A percentile compares a stretch with the other conserved stretches of the same genome.
phyloP scores from a whole-genome alignment of 2,888 invertebrate genomes.

The Pristionchus japonicus region DNA sequence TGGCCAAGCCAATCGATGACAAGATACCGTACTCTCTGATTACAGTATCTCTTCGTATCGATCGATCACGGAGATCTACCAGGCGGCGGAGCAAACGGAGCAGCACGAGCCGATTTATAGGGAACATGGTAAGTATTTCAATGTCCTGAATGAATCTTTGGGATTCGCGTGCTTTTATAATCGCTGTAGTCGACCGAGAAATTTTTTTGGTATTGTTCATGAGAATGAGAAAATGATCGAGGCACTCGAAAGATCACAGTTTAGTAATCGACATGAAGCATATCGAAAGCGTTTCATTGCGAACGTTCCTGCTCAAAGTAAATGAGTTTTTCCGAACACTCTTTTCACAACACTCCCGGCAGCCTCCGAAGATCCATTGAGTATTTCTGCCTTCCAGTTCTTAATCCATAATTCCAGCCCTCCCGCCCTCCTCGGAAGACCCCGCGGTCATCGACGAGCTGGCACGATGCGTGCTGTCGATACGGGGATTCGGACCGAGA shows the following conservation, averaged over 20 bases:
- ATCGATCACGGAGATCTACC: slow-evolving; percentile 72
- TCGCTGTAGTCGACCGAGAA: no score
- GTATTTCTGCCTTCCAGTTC: no score
- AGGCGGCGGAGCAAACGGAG: slow-evolving; percentile 48
- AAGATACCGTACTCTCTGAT: slow-evolving; percentile 50
- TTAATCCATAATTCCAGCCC: not conserved
- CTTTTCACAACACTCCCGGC: no score
- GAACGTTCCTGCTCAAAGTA: no score
- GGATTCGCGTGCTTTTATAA: no score
- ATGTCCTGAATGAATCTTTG: not conserved
- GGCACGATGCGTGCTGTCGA: slow-evolving; percentile 57
- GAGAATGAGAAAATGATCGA: no score
- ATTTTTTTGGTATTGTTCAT: not conserved
- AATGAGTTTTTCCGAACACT: no score
- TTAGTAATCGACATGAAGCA: no score
- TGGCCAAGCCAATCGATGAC: not conserved
- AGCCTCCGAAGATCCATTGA: no score
- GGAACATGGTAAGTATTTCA: slow-evolving; percentile 14
- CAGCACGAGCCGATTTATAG: slow-evolving; percentile 30
- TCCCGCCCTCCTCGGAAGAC: not conserved
- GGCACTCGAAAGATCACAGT: no score
- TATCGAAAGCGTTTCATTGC: no score
- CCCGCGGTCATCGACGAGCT: slow-evolving; percentile 47
- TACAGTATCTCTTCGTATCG: slow-evolving; percentile 62
- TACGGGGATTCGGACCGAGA: slow-evolving; percentile 68